phyloP scores from a whole-genome alignment of 2,797 vertebrate species.

The Liasis olivaceus region DNA sequence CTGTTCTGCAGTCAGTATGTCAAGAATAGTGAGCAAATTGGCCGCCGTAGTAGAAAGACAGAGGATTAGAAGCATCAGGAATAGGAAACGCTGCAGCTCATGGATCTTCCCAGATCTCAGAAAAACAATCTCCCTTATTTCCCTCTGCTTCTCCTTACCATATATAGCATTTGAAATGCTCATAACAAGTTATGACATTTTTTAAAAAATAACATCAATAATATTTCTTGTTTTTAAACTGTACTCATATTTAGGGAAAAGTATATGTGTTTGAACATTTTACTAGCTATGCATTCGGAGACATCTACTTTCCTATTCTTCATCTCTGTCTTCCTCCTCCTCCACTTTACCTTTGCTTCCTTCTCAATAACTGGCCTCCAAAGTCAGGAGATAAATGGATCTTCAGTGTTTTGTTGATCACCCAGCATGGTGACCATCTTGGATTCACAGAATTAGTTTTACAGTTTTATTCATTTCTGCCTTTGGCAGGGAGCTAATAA shows the following conservation, averaged over 20 bases:
- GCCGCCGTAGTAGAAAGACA: constrained; percentile 38
- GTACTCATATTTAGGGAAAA: not conserved
- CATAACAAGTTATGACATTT: too few species aligned
- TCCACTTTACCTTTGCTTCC: too few species aligned
- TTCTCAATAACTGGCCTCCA: not conserved
- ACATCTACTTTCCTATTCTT: not conserved
- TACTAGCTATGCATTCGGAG: not conserved
- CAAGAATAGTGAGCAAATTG: constrained; percentile 52
- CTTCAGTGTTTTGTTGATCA: too few species aligned
- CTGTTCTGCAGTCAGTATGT: constrained; percentile 29
- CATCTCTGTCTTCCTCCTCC: not conserved
- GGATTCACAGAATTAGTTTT: not conserved
- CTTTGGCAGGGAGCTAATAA: not conserved
- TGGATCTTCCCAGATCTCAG: constrained; percentile 40
- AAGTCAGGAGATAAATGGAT: too few species aligned
- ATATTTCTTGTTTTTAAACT: not conserved
- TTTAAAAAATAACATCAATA: not conserved
- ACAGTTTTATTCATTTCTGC: not conserved
- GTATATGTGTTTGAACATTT: not conserved
- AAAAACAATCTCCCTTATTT: constrained; percentile 49
- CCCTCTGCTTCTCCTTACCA: constrained; percentile 31
- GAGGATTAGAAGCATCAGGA: constrained; percentile 36
- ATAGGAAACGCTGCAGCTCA: constrained; percentile 29
- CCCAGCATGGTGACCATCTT: not conserved
- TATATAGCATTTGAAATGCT: too few species aligned